These are phyloP conservation scores for Drosophila nigritarsus DNA, from an alignment of 2,888 invertebrate genomes.

Conservation along the genomic window DNA sequence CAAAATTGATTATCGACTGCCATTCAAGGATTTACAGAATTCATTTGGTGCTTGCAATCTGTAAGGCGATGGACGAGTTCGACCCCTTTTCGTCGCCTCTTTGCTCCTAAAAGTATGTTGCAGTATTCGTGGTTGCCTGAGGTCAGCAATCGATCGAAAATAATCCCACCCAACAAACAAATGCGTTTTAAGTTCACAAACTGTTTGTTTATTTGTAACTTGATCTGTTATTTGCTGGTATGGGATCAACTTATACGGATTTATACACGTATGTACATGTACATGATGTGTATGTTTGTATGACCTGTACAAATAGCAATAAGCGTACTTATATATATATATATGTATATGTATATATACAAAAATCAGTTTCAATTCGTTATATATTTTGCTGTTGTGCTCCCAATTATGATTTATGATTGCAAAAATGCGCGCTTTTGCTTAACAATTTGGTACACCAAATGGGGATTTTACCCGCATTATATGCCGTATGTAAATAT, in stretches of 20 bases:
- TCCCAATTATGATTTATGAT: slow-evolving; percentile 6
- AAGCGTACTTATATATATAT: slow-evolving; percentile 4
- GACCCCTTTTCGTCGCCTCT: background rate
- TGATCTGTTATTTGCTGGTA: slow-evolving; percentile 38
- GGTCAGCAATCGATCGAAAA: background rate
- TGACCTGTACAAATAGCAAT: slow-evolving; percentile 37
- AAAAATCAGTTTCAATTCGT: slow-evolving; percentile 17
- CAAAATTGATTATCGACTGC: background rate
- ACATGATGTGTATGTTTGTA: slow-evolving; percentile 29
- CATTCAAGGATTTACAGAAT: background rate
- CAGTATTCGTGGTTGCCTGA: background rate
- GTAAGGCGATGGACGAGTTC: background rate
- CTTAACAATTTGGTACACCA: slow-evolving; percentile 13
- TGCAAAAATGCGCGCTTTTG: slow-evolving; percentile 13
- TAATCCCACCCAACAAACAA: background rate
- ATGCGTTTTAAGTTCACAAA: background rate
- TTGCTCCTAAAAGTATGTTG: background rate
- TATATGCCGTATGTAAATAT: slow-evolving; percentile 11
- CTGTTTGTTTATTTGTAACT: slow-evolving; percentile 1
- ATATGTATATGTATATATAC: slow-evolving; percentile 26
- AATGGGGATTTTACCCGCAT: background rate
- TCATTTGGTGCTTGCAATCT: background rate
- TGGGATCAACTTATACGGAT: slow-evolving; percentile 48
- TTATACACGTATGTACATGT: slow-evolving; percentile 33
- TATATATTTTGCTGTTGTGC: slow-evolving; percentile 30